Conservation (phyloP, 2,113 vertebrate genomes). For the Cygnus atratus region DNA sequence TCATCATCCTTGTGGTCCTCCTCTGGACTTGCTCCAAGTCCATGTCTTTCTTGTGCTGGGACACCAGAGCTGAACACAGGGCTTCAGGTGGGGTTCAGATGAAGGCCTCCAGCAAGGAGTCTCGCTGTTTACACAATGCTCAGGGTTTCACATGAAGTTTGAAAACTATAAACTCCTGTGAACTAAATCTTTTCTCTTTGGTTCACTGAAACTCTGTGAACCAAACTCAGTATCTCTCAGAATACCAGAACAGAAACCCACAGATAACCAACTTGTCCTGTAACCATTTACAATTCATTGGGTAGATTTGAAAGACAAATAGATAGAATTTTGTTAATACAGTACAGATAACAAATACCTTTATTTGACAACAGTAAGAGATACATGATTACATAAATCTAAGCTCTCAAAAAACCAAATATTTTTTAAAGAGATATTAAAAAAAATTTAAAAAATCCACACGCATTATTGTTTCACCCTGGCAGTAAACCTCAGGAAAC, state of each 20-base stretch:
- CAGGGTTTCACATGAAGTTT: background rate
- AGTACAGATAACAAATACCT: background rate
- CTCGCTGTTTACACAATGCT: fast-evolving
- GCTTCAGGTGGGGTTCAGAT: background rate
- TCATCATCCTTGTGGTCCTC: background rate
- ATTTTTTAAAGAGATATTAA: background rate
- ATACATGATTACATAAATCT: background rate
- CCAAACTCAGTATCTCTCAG: background rate
- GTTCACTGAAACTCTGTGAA: background rate
- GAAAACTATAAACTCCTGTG: background rate
- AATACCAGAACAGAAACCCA: background rate
- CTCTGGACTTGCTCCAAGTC: background rate
- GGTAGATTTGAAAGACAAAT: background rate
- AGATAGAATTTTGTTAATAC: background rate
- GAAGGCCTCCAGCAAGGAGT: background rate
- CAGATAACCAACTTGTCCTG: background rate
- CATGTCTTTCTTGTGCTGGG: background rate
- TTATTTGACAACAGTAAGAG: background rate
- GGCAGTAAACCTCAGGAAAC: background rate
- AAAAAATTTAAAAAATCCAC: background rate
- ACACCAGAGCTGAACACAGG: background rate
- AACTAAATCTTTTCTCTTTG: background rate
- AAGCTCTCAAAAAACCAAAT: background rate
- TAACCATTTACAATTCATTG: background rate
- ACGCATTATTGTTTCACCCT: background rate